Evolutionary conservation across 2,113 vertebrate genomes (phyloP).

Genomic region (Stegostoma tigrinum): DNA sequence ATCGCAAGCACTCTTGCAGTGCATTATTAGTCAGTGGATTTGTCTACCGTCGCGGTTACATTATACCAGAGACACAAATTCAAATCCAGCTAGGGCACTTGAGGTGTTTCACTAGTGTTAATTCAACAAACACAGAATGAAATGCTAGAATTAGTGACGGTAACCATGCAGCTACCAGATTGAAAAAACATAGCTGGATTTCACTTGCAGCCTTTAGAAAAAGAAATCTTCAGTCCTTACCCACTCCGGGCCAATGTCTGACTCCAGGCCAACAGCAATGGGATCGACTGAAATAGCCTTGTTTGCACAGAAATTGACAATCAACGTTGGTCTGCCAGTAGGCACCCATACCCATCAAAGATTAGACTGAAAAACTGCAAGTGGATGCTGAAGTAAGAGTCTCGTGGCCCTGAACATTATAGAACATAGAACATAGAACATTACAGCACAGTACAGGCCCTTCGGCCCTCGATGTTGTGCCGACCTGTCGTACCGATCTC

Average conservation of each 20-base stretch:
- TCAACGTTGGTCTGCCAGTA: no score
- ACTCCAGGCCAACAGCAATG: no score
- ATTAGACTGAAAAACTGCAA: no score
- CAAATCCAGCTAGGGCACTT: background rate
- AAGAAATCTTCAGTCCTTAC: background rate
- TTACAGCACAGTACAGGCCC: no score
- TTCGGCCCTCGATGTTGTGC: no score
- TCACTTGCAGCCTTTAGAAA: background rate
- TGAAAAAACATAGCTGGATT: background rate
- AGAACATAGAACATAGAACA: no score
- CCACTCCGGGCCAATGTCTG: background rate
- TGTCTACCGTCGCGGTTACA: background rate
- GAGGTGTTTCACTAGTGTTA: background rate
- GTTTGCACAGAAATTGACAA: no score
- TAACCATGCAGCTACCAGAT: background rate
- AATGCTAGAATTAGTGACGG: background rate
- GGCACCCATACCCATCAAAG: no score
- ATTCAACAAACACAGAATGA: background rate
- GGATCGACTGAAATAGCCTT: background rate
- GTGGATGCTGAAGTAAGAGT: no score
- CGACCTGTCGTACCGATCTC: no score
- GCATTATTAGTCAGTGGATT: background rate
- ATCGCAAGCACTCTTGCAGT: background rate
- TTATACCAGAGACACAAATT: background rate
- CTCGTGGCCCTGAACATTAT: no score